Base-by-base conservation (phyloP, 2,888 invertebrate genomes). In the Sminthurinus aureus region DNA sequence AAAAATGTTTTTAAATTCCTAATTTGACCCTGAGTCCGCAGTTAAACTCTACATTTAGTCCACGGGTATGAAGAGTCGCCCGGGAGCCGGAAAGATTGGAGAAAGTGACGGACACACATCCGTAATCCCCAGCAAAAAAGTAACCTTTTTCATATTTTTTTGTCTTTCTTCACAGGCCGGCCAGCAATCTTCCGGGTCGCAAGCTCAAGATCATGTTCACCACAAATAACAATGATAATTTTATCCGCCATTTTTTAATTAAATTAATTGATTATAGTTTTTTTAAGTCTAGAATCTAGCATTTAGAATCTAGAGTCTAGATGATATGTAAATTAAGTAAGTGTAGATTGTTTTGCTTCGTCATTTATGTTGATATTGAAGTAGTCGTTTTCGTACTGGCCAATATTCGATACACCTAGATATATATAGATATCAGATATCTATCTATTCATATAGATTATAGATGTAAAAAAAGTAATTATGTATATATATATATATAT, bases 141-240 rank as follows among this genome's bases (percentile, higher is more conserved):
- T 58, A 58, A 58, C 58, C 13, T 18, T 58, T 8, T 58, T 58
- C 18, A 58, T 58, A 58, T 58, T 58, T 58, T 58, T 58, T 58
- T 58, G 58, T 58, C 13, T 58, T 58, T 58, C 58, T 58, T 58
- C 58, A 89, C 96, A 96, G 90, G 93, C 94, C 90, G 94, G 95
- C 89, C 96, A 96, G 90, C 94, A 94, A 90, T 90, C 94, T 94
- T 90, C 93, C 92, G 90, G 94, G 94, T 90, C 93, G 92, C 89
- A 94, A 93, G 89, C 95, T 94, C 90, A 94, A 94, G 91, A 95
- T 94, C 91, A 94, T 94, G 90, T 94, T 94, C 90, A 89, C 85
- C 88, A 86, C 84, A 86, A 87, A 86, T 84, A 85, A 74, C 66
- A 69, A 52, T 79, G 38, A 76, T 26, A 76, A 78, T 64, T 66